Evolutionary conservation across 1,140 invertebrate genomes (phyloP), one percentile per base, ranked within the genome.

Genomic region (Drosophila sp.): DNA sequence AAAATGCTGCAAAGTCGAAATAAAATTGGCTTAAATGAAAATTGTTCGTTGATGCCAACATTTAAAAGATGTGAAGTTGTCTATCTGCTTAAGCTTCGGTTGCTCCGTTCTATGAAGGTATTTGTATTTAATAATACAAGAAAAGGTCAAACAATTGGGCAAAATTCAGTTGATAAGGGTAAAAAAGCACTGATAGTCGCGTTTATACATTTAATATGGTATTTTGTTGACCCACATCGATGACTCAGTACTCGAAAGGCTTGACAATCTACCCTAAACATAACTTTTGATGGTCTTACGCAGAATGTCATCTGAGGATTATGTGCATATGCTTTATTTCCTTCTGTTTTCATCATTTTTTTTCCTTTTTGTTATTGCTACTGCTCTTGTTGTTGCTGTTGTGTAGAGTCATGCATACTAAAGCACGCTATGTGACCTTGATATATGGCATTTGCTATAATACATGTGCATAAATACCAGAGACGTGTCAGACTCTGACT

Each of bases 141-240:
- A 71, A 82, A 80, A 86, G 81, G 82, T 86, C 75, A 63, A 40
- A 13, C 45, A 48, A 9, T 18, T 54, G 51, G 48, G 27, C 51
- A 54, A 25, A 56, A 36, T 56, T 56, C 34, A 13, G 11, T 62
- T 87, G 82, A 87, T 82, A 61, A 73, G 76, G 82, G 75, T 87
- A 72, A 79, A 77, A 69, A 62, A 73, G 40, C 65, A 41, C 18
- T 34, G 71, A 82, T 78, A 87, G 41, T 45, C 50, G 36, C 29
- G 41, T 43, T 38, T n/a, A 46, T 21, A 11, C 21, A 6, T 5
- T 11, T 2, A 21, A 21, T 29, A 9, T 51, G 32, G 11, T 41
- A 38, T 34, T 29, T 16, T 57, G 63, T 34, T 72, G 70, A 66
- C 70, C 62, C 45, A 1, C 32, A 38, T 2, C 8, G 25, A 3